Base-by-base conservation (phyloP, 2,113 vertebrate species). In the Myotis davidii region DNA sequence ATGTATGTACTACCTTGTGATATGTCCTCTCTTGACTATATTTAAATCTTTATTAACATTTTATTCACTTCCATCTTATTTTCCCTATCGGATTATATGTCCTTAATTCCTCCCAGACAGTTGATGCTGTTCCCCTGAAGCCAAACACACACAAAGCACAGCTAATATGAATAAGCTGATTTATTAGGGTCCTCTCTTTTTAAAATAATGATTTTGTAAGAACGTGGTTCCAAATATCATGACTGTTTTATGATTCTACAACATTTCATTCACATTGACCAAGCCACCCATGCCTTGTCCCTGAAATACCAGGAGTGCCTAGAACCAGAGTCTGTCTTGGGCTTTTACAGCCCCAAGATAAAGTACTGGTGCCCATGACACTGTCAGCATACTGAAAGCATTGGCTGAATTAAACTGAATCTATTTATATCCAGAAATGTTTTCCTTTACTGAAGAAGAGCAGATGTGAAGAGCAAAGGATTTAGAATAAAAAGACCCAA, bases 21-120 rank as follows among this genome's bases (percentile, higher is more conserved):
- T 37, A 61, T 67, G 21, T 39, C 74, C 74, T 65, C 18, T 78
- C 29, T 90, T 83, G 25, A 61, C n/a, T 79, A 82, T 64, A 84
- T 52, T 82, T 74, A 90, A 90, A 65, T 34, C 10, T 54, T 91
- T 56, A 91, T 56, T 79, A 83, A 85, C 39, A 90, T 70, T 74
- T 90, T 86, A 65, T 87, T 94, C 70, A 84, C 25, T 86, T 93
- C 77, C 32, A 27, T 67, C 69, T 93, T 73, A 77, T 74, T 89
- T 94, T 29, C 29, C 74, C 54, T 78, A 42, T 21, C 8, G 32
- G 21, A 94, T 32, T 34, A 64, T 29, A 84, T 42, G 12, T 64
- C 39, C 32, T 85, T 64, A 9, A n/a, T n/a, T 82, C 18, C 79
- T 82, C 74, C 59, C 69, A 70, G 50, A 79, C 0, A 25, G 17